Percentiles rank a stretch among this genome's conserved stretches.
Conservation (phyloP, 2,888 invertebrate species). For the Rutpela maculata region DNA sequence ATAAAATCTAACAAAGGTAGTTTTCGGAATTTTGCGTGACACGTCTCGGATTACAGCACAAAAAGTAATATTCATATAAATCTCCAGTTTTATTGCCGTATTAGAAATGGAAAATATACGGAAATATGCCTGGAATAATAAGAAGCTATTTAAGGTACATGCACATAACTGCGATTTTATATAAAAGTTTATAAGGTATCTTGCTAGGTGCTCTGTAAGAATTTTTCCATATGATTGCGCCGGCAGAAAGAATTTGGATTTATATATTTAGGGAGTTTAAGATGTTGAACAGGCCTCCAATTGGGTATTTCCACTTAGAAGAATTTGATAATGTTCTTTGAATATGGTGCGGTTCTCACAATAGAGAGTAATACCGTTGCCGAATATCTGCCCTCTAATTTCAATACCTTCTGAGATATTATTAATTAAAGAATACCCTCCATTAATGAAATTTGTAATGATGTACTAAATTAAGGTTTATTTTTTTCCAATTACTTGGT, state of each 20-base stretch:
- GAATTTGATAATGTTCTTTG: too few relatives aligned
- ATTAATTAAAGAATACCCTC: too few relatives aligned
- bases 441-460: too few relatives aligned
- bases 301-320: too few relatives aligned
- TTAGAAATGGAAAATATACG: conserved; percentile 10
- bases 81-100: not conserved
- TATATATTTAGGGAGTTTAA: too few relatives aligned
- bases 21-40: not conserved
- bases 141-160: not conserved
- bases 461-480: not conserved
- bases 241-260: not conserved
- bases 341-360: too few relatives aligned
- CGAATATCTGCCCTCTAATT: too few relatives aligned
- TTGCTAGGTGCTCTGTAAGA: not conserved
- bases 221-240: not conserved
- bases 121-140: not conserved
- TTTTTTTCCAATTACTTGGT: too few relatives aligned
- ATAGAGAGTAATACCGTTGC: too few relatives aligned
- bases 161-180: not conserved
- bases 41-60: not conserved
- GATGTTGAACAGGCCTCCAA: not conserved
- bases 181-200: not conserved
- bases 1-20: not conserved
- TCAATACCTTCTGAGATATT: too few relatives aligned
- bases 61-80: conserved; percentile 15